phyloP scores from a whole-genome alignment of 2,113 vertebrate species.

The Cinclus mexicanus region DNA sequence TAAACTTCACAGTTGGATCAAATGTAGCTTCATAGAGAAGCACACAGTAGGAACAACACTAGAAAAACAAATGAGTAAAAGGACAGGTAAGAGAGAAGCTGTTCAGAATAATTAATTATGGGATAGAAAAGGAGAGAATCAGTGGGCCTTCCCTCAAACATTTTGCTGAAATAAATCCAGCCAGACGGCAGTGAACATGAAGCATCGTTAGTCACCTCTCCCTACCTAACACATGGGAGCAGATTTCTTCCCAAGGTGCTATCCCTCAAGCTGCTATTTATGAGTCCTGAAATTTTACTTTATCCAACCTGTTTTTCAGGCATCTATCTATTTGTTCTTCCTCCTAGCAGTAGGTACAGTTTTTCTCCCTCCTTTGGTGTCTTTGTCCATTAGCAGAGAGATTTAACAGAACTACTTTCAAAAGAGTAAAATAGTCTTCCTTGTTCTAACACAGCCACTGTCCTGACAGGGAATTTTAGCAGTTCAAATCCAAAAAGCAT shows the following conservation, averaged over 20 bases:
- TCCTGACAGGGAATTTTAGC: background rate
- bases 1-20: background rate
- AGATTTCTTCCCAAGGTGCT: background rate
- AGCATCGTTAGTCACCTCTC: background rate
- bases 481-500: background rate
- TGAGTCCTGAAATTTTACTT: background rate
- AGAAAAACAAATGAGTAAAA: background rate
- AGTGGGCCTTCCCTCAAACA: background rate
- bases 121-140: background rate
- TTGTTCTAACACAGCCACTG: background rate
- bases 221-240: background rate
- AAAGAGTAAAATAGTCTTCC: background rate
- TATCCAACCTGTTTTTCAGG: background rate
- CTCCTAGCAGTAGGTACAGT: background rate
- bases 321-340: background rate
- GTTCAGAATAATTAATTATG: background rate
- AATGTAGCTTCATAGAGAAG: background rate
- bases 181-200: background rate
- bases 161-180: background rate
- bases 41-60: background rate
- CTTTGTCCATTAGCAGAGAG: background rate
- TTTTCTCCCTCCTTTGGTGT: background rate
- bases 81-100: background rate
- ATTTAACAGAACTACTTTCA: background rate
- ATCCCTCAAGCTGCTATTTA: background rate